These are phyloP conservation scores for Drosophila lowei DNA, from an alignment of 1,140 invertebrate species.

Conservation along the genomic window DNA sequence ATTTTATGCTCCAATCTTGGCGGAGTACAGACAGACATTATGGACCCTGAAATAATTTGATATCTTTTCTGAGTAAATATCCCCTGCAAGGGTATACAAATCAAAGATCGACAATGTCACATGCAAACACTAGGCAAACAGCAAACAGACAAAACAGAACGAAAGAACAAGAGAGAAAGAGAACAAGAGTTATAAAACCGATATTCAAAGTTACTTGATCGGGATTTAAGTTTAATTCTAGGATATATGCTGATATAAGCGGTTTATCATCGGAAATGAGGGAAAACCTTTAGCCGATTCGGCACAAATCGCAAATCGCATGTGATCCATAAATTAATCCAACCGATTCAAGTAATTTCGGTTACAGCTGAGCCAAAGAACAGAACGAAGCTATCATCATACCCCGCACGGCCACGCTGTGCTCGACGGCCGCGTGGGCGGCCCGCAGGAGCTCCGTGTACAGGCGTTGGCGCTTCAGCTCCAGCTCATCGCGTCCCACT, in stretches of 20 bases:
- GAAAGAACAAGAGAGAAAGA: slow-evolving; percentile 12
- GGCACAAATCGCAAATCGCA: not conserved
- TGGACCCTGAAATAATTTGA: too few relatives aligned
- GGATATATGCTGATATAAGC: not conserved
- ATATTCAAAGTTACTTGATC: slow-evolving; percentile 5
- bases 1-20: too few relatives aligned
- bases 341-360: not conserved
- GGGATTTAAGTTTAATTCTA: too few relatives aligned
- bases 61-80: too few relatives aligned
- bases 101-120: not conserved
- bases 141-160: slow-evolving; percentile 4
- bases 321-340: not conserved
- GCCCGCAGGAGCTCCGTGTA: slow-evolving; percentile 90
- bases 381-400: slow-evolving; percentile 29
- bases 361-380: not conserved
- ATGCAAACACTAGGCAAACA: slow-evolving; percentile 22
- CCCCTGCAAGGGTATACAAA: too few relatives aligned
- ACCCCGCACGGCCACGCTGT: slow-evolving; percentile 86
- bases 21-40: too few relatives aligned
- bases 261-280: not conserved
- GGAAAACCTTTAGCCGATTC: not conserved
- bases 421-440: slow-evolving; percentile 88
- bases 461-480: slow-evolving; percentile 89
- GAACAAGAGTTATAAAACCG: not conserved
- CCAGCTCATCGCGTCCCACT: slow-evolving; percentile 90